phyloP scores from a whole-genome alignment of 2,113 vertebrate genomes.

The Mobula birostris region DNA sequence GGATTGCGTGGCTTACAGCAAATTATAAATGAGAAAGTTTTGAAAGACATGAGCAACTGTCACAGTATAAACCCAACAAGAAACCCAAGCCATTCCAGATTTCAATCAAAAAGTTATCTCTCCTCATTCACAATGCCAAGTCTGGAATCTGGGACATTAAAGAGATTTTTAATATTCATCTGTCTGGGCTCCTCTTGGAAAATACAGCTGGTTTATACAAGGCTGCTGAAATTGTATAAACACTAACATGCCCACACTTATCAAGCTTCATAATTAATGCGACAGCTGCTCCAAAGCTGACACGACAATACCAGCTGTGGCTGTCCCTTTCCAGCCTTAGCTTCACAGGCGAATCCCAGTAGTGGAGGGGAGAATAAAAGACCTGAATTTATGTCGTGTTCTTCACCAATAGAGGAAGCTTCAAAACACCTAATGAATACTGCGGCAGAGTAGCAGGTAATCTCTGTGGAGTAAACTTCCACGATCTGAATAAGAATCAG shows the following conservation, averaged over 20 bases:
- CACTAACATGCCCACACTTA: neutral
- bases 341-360: too few species aligned
- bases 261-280: neutral
- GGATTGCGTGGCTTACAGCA: too few species aligned
- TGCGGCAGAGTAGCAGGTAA: too few species aligned
- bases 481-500: too few species aligned
- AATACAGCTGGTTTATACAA: neutral
- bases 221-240: neutral
- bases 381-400: too few species aligned
- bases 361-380: too few species aligned
- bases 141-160: neutral
- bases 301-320: too few species aligned
- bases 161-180: neutral
- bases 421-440: too few species aligned
- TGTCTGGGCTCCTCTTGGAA: neutral
- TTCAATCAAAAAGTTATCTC: conserved; percentile 20
- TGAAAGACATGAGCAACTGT: neutral
- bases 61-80: neutral
- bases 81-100: neutral
- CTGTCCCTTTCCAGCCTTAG: too few species aligned
- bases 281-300: neutral
- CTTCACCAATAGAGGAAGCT: too few species aligned
- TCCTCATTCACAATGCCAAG: neutral
- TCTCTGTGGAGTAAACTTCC: too few species aligned
- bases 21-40: neutral